These are phyloP conservation scores for Bombycilla garrulus DNA, from an alignment of 2,113 vertebrate species.

Conservation along the genomic window DNA sequence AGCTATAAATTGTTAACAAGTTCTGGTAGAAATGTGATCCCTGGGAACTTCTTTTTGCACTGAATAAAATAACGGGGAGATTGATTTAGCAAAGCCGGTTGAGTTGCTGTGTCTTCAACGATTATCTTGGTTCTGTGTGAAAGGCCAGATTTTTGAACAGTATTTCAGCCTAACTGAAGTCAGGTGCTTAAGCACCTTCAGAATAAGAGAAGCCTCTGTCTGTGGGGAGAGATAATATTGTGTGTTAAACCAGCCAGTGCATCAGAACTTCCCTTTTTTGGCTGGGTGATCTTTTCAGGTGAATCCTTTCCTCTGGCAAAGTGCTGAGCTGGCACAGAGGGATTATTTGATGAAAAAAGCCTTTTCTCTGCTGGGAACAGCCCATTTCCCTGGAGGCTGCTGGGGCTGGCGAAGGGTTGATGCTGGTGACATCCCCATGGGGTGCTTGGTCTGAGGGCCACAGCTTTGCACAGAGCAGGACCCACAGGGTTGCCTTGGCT, in stretches of 20 bases:
- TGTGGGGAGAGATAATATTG: slow-evolving; percentile 25
- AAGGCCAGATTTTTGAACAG: neutral
- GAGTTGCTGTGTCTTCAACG: slow-evolving; percentile 28
- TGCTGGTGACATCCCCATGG: neutral
- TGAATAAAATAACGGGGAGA: neutral
- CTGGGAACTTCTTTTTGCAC: neutral
- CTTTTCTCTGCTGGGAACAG: neutral
- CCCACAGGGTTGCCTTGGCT: neutral
- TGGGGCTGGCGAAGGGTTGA: rapidly evolving
- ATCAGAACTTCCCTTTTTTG: neutral
- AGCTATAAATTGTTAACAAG: slow-evolving; percentile 62
- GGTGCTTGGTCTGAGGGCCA: rapidly evolving
- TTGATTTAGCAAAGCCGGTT: neutral
- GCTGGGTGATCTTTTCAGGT: neutral
- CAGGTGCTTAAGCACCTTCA: slow-evolving; percentile 36
- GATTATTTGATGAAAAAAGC: neutral
- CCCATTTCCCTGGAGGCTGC: neutral
- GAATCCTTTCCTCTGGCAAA: neutral
- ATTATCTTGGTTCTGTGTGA: slow-evolving; percentile 19
- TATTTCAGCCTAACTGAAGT: neutral
- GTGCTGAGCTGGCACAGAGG: neutral
- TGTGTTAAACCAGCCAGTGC: neutral
- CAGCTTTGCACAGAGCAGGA: neutral
- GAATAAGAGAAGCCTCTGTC: slow-evolving; percentile 12
- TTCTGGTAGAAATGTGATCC: slow-evolving; percentile 27